A percentile compares a stretch with the other conserved stretches of the same genome.
These are phyloP conservation scores for Sturmia bella DNA, from an alignment of 2,888 invertebrate genomes.

Conservation along the genomic window DNA sequence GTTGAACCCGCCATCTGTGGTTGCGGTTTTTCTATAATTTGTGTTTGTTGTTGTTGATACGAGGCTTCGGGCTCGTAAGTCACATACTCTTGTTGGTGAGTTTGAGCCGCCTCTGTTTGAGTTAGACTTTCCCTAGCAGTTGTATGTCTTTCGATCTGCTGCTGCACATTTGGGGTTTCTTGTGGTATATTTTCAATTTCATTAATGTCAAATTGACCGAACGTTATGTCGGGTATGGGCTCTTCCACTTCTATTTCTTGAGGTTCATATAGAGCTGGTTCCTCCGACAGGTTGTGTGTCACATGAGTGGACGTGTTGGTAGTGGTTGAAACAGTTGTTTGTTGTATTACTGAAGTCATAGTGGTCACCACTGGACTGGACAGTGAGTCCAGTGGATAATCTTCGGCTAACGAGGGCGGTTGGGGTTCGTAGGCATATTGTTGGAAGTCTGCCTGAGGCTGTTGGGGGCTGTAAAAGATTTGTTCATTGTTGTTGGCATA, in stretches of 20 bases:
- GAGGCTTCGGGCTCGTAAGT: conserved; percentile 53
- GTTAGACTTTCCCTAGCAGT: conserved; percentile 36
- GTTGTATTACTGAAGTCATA: conserved; percentile 74
- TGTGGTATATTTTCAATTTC: conserved; percentile 78
- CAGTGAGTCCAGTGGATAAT: conserved; percentile 70
- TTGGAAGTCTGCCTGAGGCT: conserved; percentile 70
- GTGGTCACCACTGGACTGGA: conserved; percentile 75
- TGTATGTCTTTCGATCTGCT: conserved; percentile 15
- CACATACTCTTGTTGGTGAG: conserved; percentile 49
- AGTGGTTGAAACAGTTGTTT: conserved; percentile 69
- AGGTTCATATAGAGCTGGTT: conserved; percentile 71
- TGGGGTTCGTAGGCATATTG: conserved; percentile 56
- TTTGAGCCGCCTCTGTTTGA: conserved; percentile 13
- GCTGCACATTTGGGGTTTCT: conserved; percentile 26
- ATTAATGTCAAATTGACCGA: conserved; percentile 79
- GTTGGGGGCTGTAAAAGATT: conserved; percentile 75
- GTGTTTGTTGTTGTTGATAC: conserved; percentile 59
- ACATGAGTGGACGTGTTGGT: conserved; percentile 13
- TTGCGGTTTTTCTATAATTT: conserved; percentile 57
- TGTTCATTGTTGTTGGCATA: conserved; percentile 67
- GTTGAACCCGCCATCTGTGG: conserved; percentile 74
- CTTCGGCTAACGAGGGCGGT: conserved; percentile 12
- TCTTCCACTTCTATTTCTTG: conserved; percentile 76
- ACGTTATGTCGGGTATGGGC: conserved; percentile 78
- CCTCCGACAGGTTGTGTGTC: conserved; percentile 32